phyloP scores from a whole-genome alignment of 1,140 invertebrate genomes.

The Tetraneura akinire region DNA sequence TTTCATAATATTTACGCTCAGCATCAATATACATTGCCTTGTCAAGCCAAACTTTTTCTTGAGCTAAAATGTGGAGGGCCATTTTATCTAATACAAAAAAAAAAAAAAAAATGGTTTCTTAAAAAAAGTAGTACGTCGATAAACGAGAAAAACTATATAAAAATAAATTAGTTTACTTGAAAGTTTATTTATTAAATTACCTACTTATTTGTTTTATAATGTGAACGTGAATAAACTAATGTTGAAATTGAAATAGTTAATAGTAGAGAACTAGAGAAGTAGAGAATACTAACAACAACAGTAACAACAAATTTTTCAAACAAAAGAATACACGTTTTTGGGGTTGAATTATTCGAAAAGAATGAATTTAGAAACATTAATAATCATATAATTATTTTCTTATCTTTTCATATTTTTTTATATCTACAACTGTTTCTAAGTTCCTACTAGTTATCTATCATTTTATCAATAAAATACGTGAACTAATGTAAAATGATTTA shows the following conservation, averaged over 20 bases:
- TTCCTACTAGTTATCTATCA: too few relatives aligned
- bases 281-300: too few relatives aligned
- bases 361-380: conserved; percentile 9
- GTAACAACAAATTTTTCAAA: too few relatives aligned
- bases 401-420: too few relatives aligned
- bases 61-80: conserved; percentile 57
- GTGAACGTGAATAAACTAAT: too few relatives aligned
- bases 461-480: too few relatives aligned
- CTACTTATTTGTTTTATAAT: too few relatives aligned
- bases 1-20: conserved; percentile 65
- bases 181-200: too few relatives aligned
- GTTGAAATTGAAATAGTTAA: too few relatives aligned
- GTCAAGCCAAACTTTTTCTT: conserved; percentile 66
- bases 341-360: background rate
- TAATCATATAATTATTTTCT: background rate
- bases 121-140: background rate
- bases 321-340: conserved; percentile 8
- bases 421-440: too few relatives aligned
- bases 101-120: background rate
- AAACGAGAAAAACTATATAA: background rate
- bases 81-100: background rate
- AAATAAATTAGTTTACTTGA: background rate
- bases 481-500: too few relatives aligned
- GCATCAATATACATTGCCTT: conserved; percentile 67
- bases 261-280: too few relatives aligned